Conservation (phyloP, 1,140 invertebrate species). For the Drosophila miranda region DNA sequence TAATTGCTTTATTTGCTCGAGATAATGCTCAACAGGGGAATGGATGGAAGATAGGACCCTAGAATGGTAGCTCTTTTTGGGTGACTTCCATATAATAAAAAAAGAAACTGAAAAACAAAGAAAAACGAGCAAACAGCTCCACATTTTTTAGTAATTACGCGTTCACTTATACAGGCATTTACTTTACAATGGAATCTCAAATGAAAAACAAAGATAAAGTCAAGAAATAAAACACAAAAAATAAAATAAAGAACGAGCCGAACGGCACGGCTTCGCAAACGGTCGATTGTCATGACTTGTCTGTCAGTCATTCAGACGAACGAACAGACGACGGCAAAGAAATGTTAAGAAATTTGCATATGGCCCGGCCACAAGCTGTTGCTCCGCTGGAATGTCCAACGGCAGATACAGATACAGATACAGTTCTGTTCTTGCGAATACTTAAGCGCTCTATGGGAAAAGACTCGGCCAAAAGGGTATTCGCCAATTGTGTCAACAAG, state of each 20-base stretch:
- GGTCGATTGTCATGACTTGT: conserved; percentile 69
- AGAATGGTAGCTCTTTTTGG: conserved; percentile 46
- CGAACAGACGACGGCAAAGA: conserved; percentile 29
- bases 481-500: conserved; percentile 72
- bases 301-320: conserved; percentile 27
- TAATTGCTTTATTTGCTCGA: conserved; percentile 47
- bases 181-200: conserved; percentile 61
- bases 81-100: conserved; percentile 45
- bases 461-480: conserved; percentile 61
- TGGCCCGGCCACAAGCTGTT: conserved; percentile 61
- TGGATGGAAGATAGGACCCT: conserved; percentile 1
- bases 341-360: conserved; percentile 76
- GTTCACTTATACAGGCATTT: conserved; percentile 67
- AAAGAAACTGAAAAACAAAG: conserved; percentile 14
- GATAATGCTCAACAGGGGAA: conserved; percentile 35
- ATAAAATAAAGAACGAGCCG: conserved; percentile 22
- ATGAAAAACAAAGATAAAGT: conserved; percentile 53
- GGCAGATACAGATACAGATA: conserved; percentile 33
- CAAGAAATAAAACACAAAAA: conserved; percentile 52
- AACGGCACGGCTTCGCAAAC: conserved; percentile 55
- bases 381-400: conserved; percentile 66
- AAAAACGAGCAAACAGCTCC: conserved; percentile 40
- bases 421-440: conserved; percentile 29
- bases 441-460: conserved; percentile 45
- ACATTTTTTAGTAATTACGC: conserved; percentile 69